These are phyloP conservation scores for Maniola hyperantus DNA, from an alignment of 2,888 invertebrate species.

Conservation along the genomic window DNA sequence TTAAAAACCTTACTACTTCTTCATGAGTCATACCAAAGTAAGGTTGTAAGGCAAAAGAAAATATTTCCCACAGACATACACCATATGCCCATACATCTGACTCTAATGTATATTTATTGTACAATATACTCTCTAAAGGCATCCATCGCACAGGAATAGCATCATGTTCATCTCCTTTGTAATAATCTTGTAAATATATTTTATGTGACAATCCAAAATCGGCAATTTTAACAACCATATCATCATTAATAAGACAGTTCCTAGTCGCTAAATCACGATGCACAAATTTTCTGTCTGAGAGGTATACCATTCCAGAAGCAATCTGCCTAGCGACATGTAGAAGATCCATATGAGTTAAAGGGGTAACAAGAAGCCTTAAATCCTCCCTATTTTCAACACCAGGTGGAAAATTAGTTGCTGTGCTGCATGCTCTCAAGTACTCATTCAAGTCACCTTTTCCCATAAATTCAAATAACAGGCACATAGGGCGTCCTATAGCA, in stretches of 20 bases:
- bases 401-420: slow-evolving; percentile 90
- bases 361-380: slow-evolving; percentile 83
- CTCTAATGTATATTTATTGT: slow-evolving; percentile 97
- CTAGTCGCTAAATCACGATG: slow-evolving; percentile 97
- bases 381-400: slow-evolving; percentile 84
- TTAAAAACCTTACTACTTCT: slow-evolving; percentile 96
- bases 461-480: slow-evolving; percentile 98
- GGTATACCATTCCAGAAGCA: slow-evolving; percentile 96
- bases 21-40: slow-evolving; percentile 99
- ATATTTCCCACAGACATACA: slow-evolving; percentile 98
- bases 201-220: slow-evolving; percentile 98
- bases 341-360: slow-evolving; percentile 90
- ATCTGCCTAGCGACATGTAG: slow-evolving; percentile 94
- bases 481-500: slow-evolving; percentile 98
- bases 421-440: slow-evolving; percentile 94
- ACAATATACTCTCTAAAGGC: slow-evolving; percentile 97
- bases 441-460: slow-evolving; percentile 98
- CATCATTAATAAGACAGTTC: slow-evolving; percentile 96
- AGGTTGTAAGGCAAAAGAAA: slow-evolving; percentile 97
- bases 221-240: slow-evolving; percentile 97
- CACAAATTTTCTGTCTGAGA: slow-evolving; percentile 96
- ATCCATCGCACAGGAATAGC: slow-evolving; percentile 99
- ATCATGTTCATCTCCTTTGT: slow-evolving; percentile 97
- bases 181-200: slow-evolving; percentile 97
- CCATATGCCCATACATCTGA: slow-evolving; percentile 99